Evolutionary conservation across 2,113 vertebrate genomes (phyloP).

Genomic region (Percopsis transmontana): DNA sequence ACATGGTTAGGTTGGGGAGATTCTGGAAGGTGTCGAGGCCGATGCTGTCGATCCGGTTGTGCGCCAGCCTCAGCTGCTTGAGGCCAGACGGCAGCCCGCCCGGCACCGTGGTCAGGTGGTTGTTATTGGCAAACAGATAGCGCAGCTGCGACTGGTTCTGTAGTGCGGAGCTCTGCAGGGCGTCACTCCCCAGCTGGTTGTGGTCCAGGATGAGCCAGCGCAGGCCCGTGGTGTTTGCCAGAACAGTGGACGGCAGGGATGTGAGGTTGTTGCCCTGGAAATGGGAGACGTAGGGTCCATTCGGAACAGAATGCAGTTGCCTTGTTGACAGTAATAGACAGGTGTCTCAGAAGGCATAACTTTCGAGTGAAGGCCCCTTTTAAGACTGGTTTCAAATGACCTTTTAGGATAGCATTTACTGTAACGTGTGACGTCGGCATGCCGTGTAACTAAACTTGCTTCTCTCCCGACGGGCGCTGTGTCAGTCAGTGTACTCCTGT

Average conservation of each 20-base stretch:
- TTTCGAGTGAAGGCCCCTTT: no score
- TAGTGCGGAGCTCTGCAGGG: conserved; percentile 45
- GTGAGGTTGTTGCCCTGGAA: conserved; percentile 74
- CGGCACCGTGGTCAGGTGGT: conserved; percentile 71
- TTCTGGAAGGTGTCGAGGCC: conserved; percentile 52
- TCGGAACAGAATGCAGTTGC: neutral
- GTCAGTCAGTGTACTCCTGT: no score
- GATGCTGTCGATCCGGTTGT: conserved; percentile 75
- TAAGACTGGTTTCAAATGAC: no score
- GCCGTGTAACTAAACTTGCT: no score
- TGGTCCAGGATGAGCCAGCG: conserved; percentile 79
- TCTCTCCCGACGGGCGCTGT: no score
- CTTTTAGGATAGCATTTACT: no score
- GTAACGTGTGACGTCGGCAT: no score
- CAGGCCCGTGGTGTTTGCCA: conserved; percentile 68
- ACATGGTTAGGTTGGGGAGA: conserved; percentile 67
- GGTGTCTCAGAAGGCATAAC: no score
- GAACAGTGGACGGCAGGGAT: conserved; percentile 42
- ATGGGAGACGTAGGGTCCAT: neutral
- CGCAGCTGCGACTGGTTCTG: conserved; percentile 66
- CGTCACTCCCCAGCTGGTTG: conserved; percentile 69
- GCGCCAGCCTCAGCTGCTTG: conserved; percentile 73
- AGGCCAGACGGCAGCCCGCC: conserved; percentile 66
- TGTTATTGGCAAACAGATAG: conserved; percentile 77
- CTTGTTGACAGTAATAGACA: neutral